A percentile compares a stretch with the other conserved stretches of the same genome.
These are phyloP conservation scores for Eira barbara DNA, from an alignment of 2,113 vertebrate genomes.

Conservation along the genomic window DNA sequence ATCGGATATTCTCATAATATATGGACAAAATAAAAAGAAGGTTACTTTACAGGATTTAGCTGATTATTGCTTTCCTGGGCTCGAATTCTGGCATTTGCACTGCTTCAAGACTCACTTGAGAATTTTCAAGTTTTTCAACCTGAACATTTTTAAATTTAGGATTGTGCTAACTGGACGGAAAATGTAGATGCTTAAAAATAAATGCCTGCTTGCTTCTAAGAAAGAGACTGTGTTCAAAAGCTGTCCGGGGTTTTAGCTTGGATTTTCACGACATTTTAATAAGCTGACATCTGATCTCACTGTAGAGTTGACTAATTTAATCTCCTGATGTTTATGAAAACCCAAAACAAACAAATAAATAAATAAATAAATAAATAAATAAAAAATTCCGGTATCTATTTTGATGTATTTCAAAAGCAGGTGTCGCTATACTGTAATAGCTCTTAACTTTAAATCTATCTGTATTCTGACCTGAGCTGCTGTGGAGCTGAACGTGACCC, in stretches of 20 bases:
- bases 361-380: too few species aligned
- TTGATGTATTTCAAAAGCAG: conserved; percentile 69
- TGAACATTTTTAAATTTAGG: conserved; percentile 73
- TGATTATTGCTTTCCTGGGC: conserved; percentile 53
- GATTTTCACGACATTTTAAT: conserved; percentile 68
- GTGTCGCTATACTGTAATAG: conserved; percentile 67
- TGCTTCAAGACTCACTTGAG: conserved; percentile 54
- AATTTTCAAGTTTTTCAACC: conserved; percentile 65
- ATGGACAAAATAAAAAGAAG: conserved; percentile 53
- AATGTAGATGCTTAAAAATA: conserved; percentile 67
- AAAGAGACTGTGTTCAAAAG: conserved; percentile 66
- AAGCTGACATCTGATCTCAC: conserved; percentile 67
- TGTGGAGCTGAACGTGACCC: conserved; percentile 18
- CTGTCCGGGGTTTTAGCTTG: conserved; percentile 52
- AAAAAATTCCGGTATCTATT: conserved; percentile 40
- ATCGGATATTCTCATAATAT: conserved; percentile 52
- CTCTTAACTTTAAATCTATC: conserved; percentile 59
- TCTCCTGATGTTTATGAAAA: conserved; percentile 64
- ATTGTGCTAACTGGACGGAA: conserved; percentile 73
- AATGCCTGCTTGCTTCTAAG: conserved; percentile 47
- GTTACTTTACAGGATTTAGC: conserved; percentile 54
- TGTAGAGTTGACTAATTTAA: conserved; percentile 66
- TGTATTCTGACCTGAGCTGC: conserved; percentile 57
- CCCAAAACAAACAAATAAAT: neutral
- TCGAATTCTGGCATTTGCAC: conserved; percentile 47